phyloP scores from a whole-genome alignment of 2,888 invertebrate genomes.

The Daptonema setosum region DNA sequence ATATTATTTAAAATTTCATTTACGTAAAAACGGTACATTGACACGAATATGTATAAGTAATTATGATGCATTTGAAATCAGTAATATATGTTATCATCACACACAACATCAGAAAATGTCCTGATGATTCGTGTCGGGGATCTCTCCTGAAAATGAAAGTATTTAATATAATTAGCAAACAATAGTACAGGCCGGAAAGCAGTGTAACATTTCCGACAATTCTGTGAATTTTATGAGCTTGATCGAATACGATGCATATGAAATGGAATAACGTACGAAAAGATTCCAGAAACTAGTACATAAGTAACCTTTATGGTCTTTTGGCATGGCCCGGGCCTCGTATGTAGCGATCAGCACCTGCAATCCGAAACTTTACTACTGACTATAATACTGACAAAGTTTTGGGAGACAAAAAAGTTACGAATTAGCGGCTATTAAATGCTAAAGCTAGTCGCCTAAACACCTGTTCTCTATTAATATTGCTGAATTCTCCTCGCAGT shows the following conservation, averaged over 20 bases:
- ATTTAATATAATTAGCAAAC: not conserved
- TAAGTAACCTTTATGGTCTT: slow-evolving; percentile 22
- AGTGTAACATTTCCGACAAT: too few species aligned
- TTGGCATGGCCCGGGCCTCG: slow-evolving; percentile 20
- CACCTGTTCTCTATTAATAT: slow-evolving; percentile 27
- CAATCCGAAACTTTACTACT: not conserved
- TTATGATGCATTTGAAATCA: too few species aligned
- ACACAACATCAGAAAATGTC: not conserved
- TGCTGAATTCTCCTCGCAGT: slow-evolving; percentile 69
- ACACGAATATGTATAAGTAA: too few species aligned
- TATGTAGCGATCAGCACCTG: slow-evolving; percentile 23
- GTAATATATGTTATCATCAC: too few species aligned
- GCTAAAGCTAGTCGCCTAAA: too few species aligned
- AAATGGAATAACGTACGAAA: too few species aligned
- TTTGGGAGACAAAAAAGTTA: too few species aligned
- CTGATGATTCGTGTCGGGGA: not conserved
- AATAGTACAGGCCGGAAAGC: too few species aligned
- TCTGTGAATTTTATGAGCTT: too few species aligned
- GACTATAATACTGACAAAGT: not conserved
- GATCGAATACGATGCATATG: not conserved
- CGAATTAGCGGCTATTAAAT: too few species aligned
- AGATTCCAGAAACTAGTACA: not conserved
- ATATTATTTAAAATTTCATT: too few species aligned
- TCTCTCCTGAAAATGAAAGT: not conserved
- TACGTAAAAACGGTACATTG: too few species aligned